phyloP scores from a whole-genome alignment of 1,140 invertebrate genomes.

The Temnothorax nylanderi region DNA sequence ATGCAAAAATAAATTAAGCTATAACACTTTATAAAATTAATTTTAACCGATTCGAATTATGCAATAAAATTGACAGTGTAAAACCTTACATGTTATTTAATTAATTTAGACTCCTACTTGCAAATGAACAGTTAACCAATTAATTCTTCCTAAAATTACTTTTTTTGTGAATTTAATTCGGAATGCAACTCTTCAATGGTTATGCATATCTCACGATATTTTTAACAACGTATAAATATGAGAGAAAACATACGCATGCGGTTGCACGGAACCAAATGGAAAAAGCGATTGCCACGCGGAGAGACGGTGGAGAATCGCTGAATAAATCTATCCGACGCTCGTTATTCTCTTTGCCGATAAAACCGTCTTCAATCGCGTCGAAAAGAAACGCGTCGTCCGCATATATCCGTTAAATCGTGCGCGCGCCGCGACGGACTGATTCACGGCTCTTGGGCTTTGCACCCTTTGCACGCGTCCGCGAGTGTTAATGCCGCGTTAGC shows the following conservation, averaged over 20 bases:
- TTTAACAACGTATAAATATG: background rate
- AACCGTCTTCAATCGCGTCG: constrained; percentile 27
- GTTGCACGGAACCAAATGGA: background rate
- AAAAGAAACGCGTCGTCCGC: constrained; percentile 27
- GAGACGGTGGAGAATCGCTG: constrained; percentile 6
- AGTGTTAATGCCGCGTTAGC: constrained; percentile 71
- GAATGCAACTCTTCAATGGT: background rate
- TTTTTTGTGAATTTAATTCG: too few species aligned
- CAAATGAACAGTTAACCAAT: background rate
- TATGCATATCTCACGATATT: background rate
- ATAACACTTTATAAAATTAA: background rate
- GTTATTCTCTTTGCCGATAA: constrained; percentile 38
- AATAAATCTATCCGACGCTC: constrained; percentile 45
- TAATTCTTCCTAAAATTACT: background rate
- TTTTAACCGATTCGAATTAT: background rate
- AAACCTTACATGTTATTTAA: background rate
- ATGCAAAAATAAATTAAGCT: background rate
- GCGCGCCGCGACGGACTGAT: constrained; percentile 58
- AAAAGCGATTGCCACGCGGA: background rate
- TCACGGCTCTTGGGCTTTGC: constrained; percentile 65
- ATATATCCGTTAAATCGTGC: constrained; percentile 44
- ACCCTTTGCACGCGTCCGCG: constrained; percentile 47
- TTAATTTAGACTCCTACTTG: background rate
- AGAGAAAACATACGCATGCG: background rate
- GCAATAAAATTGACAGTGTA: background rate